phyloP scores from a whole-genome alignment of 2,888 invertebrate genomes.

The Podotricha telesiphe region DNA sequence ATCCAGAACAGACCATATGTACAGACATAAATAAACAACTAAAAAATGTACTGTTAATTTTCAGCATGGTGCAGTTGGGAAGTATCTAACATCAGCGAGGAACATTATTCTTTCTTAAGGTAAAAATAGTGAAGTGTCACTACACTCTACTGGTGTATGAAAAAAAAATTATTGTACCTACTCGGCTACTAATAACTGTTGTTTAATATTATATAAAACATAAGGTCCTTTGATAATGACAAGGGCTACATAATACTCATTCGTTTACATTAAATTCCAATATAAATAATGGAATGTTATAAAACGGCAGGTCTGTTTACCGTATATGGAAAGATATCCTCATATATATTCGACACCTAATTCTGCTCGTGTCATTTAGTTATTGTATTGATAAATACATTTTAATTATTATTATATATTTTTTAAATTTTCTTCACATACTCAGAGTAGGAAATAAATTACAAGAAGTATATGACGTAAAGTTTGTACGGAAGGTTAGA shows the following conservation, averaged over 20 bases:
- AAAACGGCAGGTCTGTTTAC: slow-evolving; percentile 6
- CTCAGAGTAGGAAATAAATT: no score
- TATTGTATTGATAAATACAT: not conserved
- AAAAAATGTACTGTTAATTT: no score
- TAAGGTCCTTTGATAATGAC: slow-evolving; percentile 7
- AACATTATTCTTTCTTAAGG: no score
- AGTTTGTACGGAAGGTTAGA: no score
- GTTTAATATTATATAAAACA: slow-evolving; percentile 14
- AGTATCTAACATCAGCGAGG: not conserved
- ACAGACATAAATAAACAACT: no score
- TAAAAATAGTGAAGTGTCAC: no score
- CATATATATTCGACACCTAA: slow-evolving; percentile 71
- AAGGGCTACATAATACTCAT: slow-evolving; percentile 32
- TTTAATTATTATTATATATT: not conserved
- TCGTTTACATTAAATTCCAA: slow-evolving; percentile 68
- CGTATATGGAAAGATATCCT: slow-evolving; percentile 33
- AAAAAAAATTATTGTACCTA: no score
- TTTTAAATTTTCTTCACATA: no score
- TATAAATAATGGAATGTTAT: slow-evolving; percentile 48
- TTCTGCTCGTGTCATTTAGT: slow-evolving; percentile 47
- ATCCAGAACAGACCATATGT: no score
- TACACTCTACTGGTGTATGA: no score
- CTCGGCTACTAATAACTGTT: not conserved
- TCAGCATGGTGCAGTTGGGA: not conserved
- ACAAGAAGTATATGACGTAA: no score